Base-by-base conservation (phyloP, 2,113 vertebrate species). In the Oreotrochilus melanogaster region DNA sequence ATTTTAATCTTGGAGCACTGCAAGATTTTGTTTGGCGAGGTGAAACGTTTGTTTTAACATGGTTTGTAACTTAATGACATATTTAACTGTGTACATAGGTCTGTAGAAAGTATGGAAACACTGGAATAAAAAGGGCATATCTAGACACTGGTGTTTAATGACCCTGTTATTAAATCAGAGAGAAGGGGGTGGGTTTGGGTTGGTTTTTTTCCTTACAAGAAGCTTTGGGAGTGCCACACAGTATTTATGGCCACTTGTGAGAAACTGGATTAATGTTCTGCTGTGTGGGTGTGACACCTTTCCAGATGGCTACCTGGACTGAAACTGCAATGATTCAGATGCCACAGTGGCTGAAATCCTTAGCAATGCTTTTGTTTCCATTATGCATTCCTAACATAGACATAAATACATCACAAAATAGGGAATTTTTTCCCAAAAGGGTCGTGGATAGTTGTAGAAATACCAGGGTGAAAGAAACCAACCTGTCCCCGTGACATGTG, bases 81-180 rank as follows among this genome's bases (percentile, higher is more conserved):
- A 81, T 96, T 96, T 95, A 92, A 92, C 94, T 96, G 30, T 97
- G 92, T 97, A 86, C 78, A 61, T 84, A 89, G 88, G 62, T 43
- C 92, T 92, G 87, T 51, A 74, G 95, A 67, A 91, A 73, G 73
- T 65, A 28, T 7, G 8, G 86, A 94, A 92, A 93, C 91, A 65
- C 86, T 96, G 94, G 94, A 97, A 95, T 92, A 78, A 94, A 96
- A 78, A 89, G 93, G 94, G 94, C 92, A 47, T 88, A 79, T 67
- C 47, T 10, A 45, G 91, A 93, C 78, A 53, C 18, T 37, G 7
- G 8, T 79, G 62, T 64, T 54, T 45, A 78, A n/a, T 6, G 79
- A 88, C 14, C 56, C 92, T 35, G 54, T 82, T 73, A 50, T 86
- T 86, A 37, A 35, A 61, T 73, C 53, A 21, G 24, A 92, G 85